Base-by-base conservation (phyloP, 2,797 vertebrate genomes). In the Spinibarbus caldwelli region DNA sequence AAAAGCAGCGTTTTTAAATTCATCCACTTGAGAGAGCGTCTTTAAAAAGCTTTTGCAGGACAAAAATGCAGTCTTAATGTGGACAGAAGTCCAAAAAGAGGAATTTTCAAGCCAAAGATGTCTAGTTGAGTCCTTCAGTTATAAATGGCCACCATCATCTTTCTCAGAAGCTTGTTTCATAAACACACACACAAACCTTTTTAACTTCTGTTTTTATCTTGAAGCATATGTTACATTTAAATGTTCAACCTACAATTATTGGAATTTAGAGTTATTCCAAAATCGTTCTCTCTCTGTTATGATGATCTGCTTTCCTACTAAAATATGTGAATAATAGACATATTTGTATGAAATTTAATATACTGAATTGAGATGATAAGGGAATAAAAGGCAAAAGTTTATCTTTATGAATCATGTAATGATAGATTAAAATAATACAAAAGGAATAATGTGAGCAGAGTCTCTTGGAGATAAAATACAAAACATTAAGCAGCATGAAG, bases 401-500 rank as follows among this genome's bases (percentile, higher is more conserved):
- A 38, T 59, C 14, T 59, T 47, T 79, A 31, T 49, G 78, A 67
- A 49, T 80, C 41, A 49, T 23, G 6, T 57, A 36, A 77, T 8
- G 75, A 41, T 41, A 19, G 29, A 66, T 66, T 66, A 8, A 79
- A 79, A 66, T 47, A 49, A 67, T 66, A 66, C 41, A 66, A 66
- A 6, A 34, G 62, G 17, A 47, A 7, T 14, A 80, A 23, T 45
- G 78, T 64, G 41, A 64, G 38, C 17, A 41, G 11, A 34, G 78
- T 45, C 9, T 34, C 31, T 19, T 47, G 26, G 77, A 64, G 19
- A 66, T 66, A 15, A 79, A 66, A 79, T 64, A 9, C 41, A 79
- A 66, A 79, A 79, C 59, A 36, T 80, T 49, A 80, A 67, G 43
- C 62, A 47, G 41, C 78, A n/a, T 67, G 43, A 67, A 64, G 62